Evolutionary conservation across 53 echinoderm and acorn worm species (phyloP), one percentile per base, ranked within the genome.

Genomic region (Mesocentrotus franciscanus): DNA sequence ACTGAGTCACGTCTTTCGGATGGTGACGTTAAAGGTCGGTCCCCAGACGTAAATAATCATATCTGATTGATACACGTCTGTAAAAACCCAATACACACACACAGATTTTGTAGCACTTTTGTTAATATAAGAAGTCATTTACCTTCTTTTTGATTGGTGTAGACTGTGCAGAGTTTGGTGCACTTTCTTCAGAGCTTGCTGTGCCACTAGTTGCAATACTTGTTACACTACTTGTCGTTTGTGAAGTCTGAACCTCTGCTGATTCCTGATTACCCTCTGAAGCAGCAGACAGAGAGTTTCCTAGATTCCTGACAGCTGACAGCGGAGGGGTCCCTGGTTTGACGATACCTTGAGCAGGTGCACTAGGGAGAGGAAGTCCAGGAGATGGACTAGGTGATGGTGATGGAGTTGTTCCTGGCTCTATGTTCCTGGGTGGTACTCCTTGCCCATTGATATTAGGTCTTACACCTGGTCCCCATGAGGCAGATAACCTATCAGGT

Each of bases 101-200:
- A 16, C 62, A 14, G 14, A 18, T 62, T 62, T 62, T 62, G 18
- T 62, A 16, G 62, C 18, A 16, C 17, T 62, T 62, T 13, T 62
- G 62, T 18, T 16, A 62, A 62, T 49, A 5, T 49, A 49, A 49
- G 49, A 49, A 49, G 49, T 30, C 0, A n/a, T 56, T 92, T 96
- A 96, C 97, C 96, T 96, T 97, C 70, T 96, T 96, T 61, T 97
- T 97, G 32, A 95, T 92, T 95, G 97, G 97, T 71, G 97, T 97
- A 57, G 95, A 92, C 93, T 96, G 97, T 60, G 97, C 95, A 55
- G 95, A 94, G 55, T 81, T 94, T 64, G 96, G 81, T 61, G 94
- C 96, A 74, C 85, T 87, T 68, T 89, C 93, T 79, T 85, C 64
- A 78, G 91, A 90, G 26, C 91, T 90, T 56, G 90, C 17, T 57